A percentile compares a stretch with the other conserved stretches of the same genome.
These are phyloP conservation scores for Nymphalis polychloros DNA, from an alignment of 2,888 invertebrate genomes.

Conservation along the genomic window DNA sequence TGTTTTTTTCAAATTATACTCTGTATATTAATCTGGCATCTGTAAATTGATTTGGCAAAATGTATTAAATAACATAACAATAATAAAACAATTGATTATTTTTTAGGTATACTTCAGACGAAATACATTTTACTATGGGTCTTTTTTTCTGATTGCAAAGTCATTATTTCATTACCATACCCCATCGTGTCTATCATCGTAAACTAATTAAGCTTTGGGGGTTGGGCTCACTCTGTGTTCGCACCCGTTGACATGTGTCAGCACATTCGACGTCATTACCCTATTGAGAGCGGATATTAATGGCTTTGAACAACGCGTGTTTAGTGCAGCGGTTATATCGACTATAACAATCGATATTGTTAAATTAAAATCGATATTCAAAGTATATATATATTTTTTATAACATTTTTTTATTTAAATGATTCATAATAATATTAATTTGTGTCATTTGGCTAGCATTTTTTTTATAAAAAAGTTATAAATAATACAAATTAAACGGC, in stretches of 20 bases:
- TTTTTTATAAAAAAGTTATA: background rate
- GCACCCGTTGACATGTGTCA: slow-evolving; percentile 50
- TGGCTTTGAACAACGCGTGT: slow-evolving; percentile 13
- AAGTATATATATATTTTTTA: too few relatives aligned
- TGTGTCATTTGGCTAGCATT: background rate
- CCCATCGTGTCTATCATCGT: slow-evolving; percentile 48
- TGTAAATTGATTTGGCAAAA: too few relatives aligned
- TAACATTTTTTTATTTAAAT: too few relatives aligned
- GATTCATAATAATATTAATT: too few relatives aligned
- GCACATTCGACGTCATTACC: slow-evolving; percentile 40
- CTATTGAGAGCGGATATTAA: slow-evolving; percentile 32
- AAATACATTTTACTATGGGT: background rate
- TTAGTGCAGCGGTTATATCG: slow-evolving; percentile 21
- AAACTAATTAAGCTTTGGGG: slow-evolving; percentile 48
- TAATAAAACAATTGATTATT: too few relatives aligned
- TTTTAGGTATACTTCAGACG: background rate
- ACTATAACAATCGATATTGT: slow-evolving; percentile 2
- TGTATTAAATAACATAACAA: too few relatives aligned
- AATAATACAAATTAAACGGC: background rate
- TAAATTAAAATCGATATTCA: background rate
- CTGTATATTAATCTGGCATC: too few relatives aligned
- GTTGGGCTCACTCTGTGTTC: slow-evolving; percentile 21
- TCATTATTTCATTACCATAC: slow-evolving; percentile 31
- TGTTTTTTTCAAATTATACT: too few relatives aligned
- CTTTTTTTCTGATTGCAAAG: slow-evolving; percentile 14